phyloP scores from a whole-genome alignment of 2,113 vertebrate genomes.

The Cromileptes altivelis region DNA sequence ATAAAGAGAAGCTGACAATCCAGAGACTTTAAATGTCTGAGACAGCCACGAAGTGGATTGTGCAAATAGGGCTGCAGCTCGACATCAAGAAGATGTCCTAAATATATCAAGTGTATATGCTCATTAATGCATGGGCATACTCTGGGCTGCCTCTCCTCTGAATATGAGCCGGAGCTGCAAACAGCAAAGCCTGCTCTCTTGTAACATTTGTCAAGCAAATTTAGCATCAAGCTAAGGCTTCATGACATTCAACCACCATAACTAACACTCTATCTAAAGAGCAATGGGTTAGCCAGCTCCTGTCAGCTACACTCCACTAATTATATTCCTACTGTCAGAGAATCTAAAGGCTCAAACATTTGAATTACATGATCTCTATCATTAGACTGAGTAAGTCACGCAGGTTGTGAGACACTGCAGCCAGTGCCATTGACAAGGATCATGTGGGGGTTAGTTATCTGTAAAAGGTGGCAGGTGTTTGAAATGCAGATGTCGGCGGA shows the following conservation, averaged over 20 bases:
- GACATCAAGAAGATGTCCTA: slow-evolving; percentile 19
- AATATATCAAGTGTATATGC: slow-evolving; percentile 30
- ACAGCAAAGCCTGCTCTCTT: slow-evolving; percentile 12
- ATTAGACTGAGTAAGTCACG: slow-evolving; percentile 59
- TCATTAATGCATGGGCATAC: slow-evolving; percentile 42
- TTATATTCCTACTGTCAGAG: slow-evolving; percentile 51
- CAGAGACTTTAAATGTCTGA: not conserved
- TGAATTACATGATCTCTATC: slow-evolving; percentile 36
- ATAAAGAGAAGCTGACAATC: slow-evolving; percentile 21
- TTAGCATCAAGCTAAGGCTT: slow-evolving; percentile 49
- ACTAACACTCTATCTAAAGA: slow-evolving; percentile 46
- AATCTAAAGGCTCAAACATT: slow-evolving; percentile 26
- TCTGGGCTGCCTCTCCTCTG: not conserved
- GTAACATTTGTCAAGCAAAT: slow-evolving; percentile 55
- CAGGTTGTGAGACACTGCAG: slow-evolving; percentile 40
- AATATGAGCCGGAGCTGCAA: slow-evolving; percentile 14
- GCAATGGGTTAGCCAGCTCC: slow-evolving; percentile 22
- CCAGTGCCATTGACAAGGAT: slow-evolving; percentile 28
- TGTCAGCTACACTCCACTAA: slow-evolving; percentile 45
- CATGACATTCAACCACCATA: slow-evolving; percentile 43
- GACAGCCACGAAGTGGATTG: not conserved
- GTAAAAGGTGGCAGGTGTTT: slow-evolving; percentile 66
- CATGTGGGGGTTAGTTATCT: slow-evolving; percentile 39
- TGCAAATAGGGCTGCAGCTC: slow-evolving; percentile 2
- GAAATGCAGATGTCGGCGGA: slow-evolving; percentile 66